Percentiles rank a stretch among this genome's conserved stretches.
phyloP scores from a whole-genome alignment of 2,888 invertebrate species.

The Petrolisthes manimaculis region DNA sequence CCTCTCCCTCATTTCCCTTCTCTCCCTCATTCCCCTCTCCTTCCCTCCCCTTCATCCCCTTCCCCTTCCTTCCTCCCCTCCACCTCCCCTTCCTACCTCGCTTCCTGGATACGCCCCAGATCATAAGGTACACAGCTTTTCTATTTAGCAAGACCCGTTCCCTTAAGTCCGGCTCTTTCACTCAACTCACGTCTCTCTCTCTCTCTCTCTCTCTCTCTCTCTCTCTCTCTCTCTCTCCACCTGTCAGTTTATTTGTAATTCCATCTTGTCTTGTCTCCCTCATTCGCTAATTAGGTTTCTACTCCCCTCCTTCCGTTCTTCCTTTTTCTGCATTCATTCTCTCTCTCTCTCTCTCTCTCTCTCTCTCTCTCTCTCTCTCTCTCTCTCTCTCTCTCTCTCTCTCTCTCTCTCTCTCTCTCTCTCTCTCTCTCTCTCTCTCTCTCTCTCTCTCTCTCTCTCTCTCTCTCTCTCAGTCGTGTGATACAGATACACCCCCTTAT shows the following conservation, averaged over 20 bases:
- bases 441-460: neutral
- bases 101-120: neutral
- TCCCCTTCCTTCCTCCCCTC: neutral
- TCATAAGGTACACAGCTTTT: neutral
- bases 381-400: neutral
- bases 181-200: neutral
- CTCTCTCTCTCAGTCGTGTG: neutral
- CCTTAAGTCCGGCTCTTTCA: neutral
- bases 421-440: neutral
- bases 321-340: neutral
- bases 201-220: constrained; percentile 6
- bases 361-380: neutral
- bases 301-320: neutral
- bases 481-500: neutral
- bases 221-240: neutral
- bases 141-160: neutral
- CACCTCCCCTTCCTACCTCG: neutral
- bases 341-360: neutral
- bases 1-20: too few relatives aligned
- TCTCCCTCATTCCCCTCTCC: too few relatives aligned
- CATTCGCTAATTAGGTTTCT: too few relatives aligned
- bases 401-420: neutral
- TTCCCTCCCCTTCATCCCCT: neutral
- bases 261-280: neutral
- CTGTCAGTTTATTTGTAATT: neutral